Base-by-base conservation (phyloP, 2,888 invertebrate genomes). In the Leistus spinibarbis region DNA sequence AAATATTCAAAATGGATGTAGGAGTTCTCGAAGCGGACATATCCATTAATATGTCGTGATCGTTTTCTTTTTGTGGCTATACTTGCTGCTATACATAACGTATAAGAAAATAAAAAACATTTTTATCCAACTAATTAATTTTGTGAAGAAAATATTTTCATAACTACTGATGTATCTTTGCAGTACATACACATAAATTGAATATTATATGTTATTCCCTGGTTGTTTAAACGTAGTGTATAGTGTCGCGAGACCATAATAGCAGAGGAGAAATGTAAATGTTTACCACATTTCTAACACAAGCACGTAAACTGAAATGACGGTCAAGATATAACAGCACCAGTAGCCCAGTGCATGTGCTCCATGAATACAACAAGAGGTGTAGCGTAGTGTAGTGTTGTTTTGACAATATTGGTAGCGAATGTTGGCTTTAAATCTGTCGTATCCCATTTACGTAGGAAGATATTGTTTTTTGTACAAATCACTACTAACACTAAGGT, bases 281-380 rank as follows among this genome's bases (percentile, higher is more conserved):
- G 69, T 16, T 69, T 19, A 16, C 16, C 64, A n/a, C n/a, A 22
- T 64, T 64, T 23, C n/a, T 23, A 20, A 64, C 27, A 23, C 62
- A 23, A 19, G 40, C 69, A 69, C 69, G 60, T 69, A 60, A 23
- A 57, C 69, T 22, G 27, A 40, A 69, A 27, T 62, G 62, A 20
- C 20, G 53, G 69, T 40, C 17, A 60, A 22, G 66, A 64, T 64
- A 27, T 3, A n/a, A 17, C 9, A 57, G 16, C 9, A 10, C 53
- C 16, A 56, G n/a, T 16, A 56, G 1, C 5, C 7, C 56, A 7
- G 20, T 22, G 20, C 4, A 20, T 17, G 17, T 10, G 13, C 20
- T 10, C 60, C 7, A 60, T 19, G 19, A 60, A 60, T 60, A 17
- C 16, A 10, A 19, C 3, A 22, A 7, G 19, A n/a, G n/a, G n/a